phyloP scores from a whole-genome alignment of 2,888 invertebrate species.

The Oxyteleia sp. region DNA sequence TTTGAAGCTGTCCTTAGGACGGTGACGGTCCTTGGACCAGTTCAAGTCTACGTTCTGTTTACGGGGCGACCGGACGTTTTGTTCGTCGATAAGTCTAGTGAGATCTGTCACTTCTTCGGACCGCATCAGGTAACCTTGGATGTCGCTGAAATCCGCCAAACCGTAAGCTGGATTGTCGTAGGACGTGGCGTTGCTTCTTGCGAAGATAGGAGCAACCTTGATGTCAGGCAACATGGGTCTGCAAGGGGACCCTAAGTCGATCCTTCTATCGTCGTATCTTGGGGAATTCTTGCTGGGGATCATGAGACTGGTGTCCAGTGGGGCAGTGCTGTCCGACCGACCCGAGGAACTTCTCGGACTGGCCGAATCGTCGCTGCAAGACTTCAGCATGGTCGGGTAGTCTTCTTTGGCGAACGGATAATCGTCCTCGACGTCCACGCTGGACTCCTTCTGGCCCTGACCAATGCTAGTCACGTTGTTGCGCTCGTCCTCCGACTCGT shows the following conservation, averaged over 20 bases:
- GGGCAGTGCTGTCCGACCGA: conserved; percentile 85
- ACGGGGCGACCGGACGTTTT: conserved; percentile 67
- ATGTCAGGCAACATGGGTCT: conserved; percentile 81
- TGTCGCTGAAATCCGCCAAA: conserved; percentile 82
- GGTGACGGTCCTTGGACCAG: conserved; percentile 24
- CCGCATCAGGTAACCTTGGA: conserved; percentile 82
- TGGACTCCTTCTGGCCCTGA: conserved; percentile 81
- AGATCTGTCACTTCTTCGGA: conserved; percentile 85
- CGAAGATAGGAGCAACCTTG: conserved; percentile 81
- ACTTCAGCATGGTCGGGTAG: conserved; percentile 86
- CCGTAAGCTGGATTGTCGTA: conserved; percentile 87
- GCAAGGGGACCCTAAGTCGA: conserved; percentile 84
- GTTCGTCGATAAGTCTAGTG: conserved; percentile 83
- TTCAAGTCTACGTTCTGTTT: conserved; percentile 33
- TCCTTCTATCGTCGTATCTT: conserved; percentile 82
- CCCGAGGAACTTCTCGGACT: conserved; percentile 86
- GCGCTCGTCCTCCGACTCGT: conserved; percentile 69
- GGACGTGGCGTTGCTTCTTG: conserved; percentile 80
- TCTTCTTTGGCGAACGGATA: conserved; percentile 87
- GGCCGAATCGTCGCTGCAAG: conserved; percentile 86
- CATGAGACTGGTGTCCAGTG: conserved; percentile 82
- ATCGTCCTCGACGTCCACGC: conserved; percentile 86
- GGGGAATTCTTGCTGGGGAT: conserved; percentile 80
- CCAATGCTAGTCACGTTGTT: conserved; percentile 67
- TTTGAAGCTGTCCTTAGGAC: conserved; percentile 43